Evolutionary conservation across 2,797 vertebrate genomes (phyloP), one percentile per base, ranked within the genome.

Genomic region (Siniperca obscura): DNA sequence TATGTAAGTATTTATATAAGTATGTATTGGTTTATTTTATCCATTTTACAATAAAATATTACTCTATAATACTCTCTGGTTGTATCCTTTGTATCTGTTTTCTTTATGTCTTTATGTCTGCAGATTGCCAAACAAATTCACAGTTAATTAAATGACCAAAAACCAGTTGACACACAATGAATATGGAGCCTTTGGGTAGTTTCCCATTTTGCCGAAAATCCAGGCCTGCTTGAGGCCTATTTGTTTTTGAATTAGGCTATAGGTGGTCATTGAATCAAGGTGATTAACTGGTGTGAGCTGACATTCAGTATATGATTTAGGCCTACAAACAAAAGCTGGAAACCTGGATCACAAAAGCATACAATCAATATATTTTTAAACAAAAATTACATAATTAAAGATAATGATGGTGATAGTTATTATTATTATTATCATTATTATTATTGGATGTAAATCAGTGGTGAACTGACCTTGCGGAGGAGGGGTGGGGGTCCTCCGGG

Each of bases 401-500:
- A 42, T 42, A 2, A 42, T 3, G 40, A 52, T 21, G 16, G 19
- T 48, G 7, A 21, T 50, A 0, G 2, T 10, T 2, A 50, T 50
- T 21, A 52, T 55, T 55, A 42, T 53, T 22, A 38, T 62, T 38
- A 27, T 36, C 10, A 5, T 66, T 52, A 30, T 22, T 78, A 50
- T 64, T 52, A 4, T 72, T 66, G 36, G 14, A 22, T 74, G 38
- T 78, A 55, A 52, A 22, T 70, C 25, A 36, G 3, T 46, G 73
- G 48, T n/a, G 25, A 69, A 25, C 64, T 94, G 92, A 92, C 91
- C 89, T 93, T 94, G 91, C 48, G 42, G 74, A 69, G 83, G 87
- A 82, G 87, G 84, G 84, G 84, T 42, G 73, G 83, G 83, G 87
- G 86, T 85, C 78, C 84, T 77, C 68, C 22, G 87, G 86, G 57